Conservation (phyloP, 2,888 invertebrate genomes). For the Polylopha cassiicola region DNA sequence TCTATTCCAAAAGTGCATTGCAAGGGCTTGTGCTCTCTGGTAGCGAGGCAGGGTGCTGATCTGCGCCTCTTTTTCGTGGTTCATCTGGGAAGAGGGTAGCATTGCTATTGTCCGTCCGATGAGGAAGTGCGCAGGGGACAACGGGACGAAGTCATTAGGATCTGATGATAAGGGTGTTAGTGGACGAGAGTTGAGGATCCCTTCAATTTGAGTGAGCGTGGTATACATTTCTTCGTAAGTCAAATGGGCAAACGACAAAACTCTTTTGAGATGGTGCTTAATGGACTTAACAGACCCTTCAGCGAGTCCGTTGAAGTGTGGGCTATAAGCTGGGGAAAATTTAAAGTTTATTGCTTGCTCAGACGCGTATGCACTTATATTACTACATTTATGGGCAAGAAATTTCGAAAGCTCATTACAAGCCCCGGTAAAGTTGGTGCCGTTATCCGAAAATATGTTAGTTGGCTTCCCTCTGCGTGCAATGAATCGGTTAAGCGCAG, state of each 20-base stretch:
- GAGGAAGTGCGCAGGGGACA: neutral
- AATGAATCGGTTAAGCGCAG: constrained; percentile 4
- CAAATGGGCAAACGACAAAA: neutral
- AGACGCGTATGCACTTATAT: neutral
- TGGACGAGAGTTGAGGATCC: neutral
- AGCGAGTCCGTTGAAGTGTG: neutral
- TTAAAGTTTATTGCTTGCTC: neutral
- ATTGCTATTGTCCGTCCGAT: neutral
- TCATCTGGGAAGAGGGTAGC: neutral
- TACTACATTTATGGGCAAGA: neutral
- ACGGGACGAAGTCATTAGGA: neutral
- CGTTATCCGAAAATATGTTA: neutral
- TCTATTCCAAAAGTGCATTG: neutral
- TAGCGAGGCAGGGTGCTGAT: too few species aligned
- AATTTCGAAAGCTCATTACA: neutral
- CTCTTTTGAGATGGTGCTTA: neutral
- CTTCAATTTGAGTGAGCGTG: neutral
- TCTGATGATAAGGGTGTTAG: neutral
- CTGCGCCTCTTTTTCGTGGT: too few species aligned
- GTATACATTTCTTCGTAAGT: neutral
- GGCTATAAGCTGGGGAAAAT: neutral
- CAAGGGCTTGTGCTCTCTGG: too few species aligned
- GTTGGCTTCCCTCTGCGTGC: neutral
- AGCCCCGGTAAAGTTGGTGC: neutral
- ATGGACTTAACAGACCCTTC: neutral